Evolutionary conservation across 2,888 invertebrate species (phyloP).

Genomic region (Sarcophaga carnaria): DNA sequence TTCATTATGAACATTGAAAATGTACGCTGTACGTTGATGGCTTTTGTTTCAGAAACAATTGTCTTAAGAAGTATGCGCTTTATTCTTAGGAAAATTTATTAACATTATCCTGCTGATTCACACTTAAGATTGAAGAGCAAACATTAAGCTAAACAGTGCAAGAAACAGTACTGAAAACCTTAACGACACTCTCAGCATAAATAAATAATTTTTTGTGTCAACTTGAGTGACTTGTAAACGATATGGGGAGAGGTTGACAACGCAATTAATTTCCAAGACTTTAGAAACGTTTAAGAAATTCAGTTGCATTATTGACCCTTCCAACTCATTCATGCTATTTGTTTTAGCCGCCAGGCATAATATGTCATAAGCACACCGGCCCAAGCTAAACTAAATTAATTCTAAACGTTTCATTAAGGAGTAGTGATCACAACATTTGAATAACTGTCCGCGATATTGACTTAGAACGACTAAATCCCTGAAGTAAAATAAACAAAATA

Average conservation of each 20-base stretch:
- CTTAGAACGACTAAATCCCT: too few relatives aligned
- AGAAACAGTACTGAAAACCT: background rate
- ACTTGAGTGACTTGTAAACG: background rate
- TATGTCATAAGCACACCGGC: too few relatives aligned
- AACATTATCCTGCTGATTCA: background rate
- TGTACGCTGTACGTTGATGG: background rate
- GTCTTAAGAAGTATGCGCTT: background rate
- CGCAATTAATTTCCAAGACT: background rate
- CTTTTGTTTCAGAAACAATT: constrained; percentile 11
- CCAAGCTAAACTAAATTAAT: too few relatives aligned
- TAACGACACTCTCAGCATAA: background rate
- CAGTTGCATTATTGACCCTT: too few relatives aligned
- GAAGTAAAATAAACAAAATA: too few relatives aligned
- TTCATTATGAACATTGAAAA: background rate
- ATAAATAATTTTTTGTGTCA: background rate
- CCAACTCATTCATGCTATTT: too few relatives aligned
- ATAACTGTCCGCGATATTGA: too few relatives aligned
- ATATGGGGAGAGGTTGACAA: background rate
- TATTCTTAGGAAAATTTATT: background rate
- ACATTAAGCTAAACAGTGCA: background rate
- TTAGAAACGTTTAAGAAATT: background rate
- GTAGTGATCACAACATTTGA: too few relatives aligned
- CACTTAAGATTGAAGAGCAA: constrained; percentile 3
- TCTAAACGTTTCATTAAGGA: too few relatives aligned
- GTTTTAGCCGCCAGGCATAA: too few relatives aligned